Conservation (phyloP, 2,888 invertebrate genomes). For the Ophion slaviceki region DNA sequence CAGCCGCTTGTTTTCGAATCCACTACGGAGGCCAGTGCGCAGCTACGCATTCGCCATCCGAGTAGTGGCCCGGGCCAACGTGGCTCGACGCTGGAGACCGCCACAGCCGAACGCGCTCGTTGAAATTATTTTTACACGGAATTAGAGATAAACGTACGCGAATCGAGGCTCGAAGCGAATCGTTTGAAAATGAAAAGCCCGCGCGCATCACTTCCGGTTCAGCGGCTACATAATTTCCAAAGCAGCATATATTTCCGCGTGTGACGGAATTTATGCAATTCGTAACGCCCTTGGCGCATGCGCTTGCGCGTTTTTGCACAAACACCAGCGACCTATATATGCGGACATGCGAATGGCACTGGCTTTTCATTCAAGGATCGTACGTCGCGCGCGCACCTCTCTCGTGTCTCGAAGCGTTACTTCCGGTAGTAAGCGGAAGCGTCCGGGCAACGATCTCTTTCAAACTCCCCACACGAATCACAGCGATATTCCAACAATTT, state of each 20-base stretch:
- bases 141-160: too few relatives aligned
- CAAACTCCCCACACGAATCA: not conserved
- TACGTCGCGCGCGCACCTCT: constrained; percentile 57
- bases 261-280: constrained; percentile 47
- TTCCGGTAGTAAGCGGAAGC: constrained; percentile 50
- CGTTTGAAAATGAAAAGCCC: not conserved
- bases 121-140: not conserved
- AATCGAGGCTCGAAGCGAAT: not conserved
- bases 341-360: not conserved
- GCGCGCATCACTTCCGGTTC: constrained; percentile 21
- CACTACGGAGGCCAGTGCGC: too few relatives aligned
- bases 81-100: too few relatives aligned
- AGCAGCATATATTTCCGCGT: not conserved
- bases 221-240: not conserved
- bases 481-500: not conserved
- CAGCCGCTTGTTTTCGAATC: too few relatives aligned
- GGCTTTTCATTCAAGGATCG: constrained; percentile 62
- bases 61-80: too few relatives aligned
- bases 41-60: too few relatives aligned
- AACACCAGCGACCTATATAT: constrained; percentile 16
- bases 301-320: constrained; percentile 24
- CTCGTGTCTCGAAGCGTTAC: constrained; percentile 18
- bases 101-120: too few relatives aligned
- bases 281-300: constrained; percentile 40
- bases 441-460: not conserved